Evolutionary conservation across 2,888 invertebrate species (phyloP), one percentile per base, ranked within the genome.

Genomic region (Scaptomyza cyrtandrae): DNA sequence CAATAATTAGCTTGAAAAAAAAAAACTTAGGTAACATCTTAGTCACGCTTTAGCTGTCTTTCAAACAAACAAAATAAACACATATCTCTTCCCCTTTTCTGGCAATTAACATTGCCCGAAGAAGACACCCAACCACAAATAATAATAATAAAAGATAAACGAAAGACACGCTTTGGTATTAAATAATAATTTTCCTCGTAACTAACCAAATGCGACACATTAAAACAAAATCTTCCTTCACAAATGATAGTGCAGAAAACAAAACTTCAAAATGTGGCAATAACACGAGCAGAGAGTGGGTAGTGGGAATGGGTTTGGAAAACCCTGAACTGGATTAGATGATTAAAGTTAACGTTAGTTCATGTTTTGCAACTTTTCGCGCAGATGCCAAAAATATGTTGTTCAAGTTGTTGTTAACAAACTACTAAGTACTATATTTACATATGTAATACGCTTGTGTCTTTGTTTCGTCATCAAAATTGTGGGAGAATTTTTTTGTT

Each of bases 1-100:
- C 57, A 64, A 70, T 77, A 89, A 85, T 89, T 89, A 85, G 76
- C 87, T 78, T 63, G 73, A 70, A 72, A 62, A 62, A 56, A 53
- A 33, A 46, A 54, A 59, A 75, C 86, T 89, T 89, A 88, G 88
- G 84, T 89, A 86, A 86, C 76, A 59, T 83, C 76, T 80, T 60
- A 80, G 86, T 86, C 86, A 86, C 86, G 86, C 75, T 88, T 86
- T 89, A 69, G 61, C 88, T 78, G 61, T 83, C 88, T 79, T 70
- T 73, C 19, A 19, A 19, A 76, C 57, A 74, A 65, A 64, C 74
- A 88, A 74, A 65, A 64, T 72, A 88, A 31, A 19, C 29, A 74
- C 14, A 39, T 14, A 39, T 79, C 77, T 83, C 50, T 64, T 80
- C 54, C 50, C 62, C 57, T 35, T 37, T n/a, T n/a, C 27, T 1